Conservation (phyloP, 2,113 vertebrate genomes). For the Poeciliopsis turrubarensis region DNA sequence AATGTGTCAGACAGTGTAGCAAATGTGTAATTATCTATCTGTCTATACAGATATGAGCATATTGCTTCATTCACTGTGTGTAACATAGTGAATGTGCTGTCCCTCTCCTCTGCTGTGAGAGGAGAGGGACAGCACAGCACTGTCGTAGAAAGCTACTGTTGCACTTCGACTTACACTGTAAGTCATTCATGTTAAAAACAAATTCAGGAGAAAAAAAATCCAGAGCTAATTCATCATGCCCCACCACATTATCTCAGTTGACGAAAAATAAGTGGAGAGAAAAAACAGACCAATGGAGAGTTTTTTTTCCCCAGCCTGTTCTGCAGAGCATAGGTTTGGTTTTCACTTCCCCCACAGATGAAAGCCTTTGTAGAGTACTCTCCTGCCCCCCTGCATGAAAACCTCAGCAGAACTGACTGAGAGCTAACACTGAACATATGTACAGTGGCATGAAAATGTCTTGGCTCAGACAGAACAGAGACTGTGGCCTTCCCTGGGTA, state of each 20-base stretch:
- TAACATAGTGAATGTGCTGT: too few relatives aligned
- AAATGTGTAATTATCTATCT: too few relatives aligned
- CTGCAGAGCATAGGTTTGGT: slow-evolving; percentile 30
- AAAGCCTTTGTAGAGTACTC: slow-evolving; percentile 26
- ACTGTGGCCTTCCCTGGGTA: slow-evolving; percentile 36
- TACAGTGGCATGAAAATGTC: slow-evolving; percentile 48
- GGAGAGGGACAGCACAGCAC: too few relatives aligned
- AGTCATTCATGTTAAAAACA: background rate
- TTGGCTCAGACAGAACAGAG: slow-evolving; percentile 36
- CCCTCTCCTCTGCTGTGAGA: too few relatives aligned
- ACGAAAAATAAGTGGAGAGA: slow-evolving; percentile 51
- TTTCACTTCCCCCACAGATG: slow-evolving; percentile 55
- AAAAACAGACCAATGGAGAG: background rate
- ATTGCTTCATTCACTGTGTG: too few relatives aligned
- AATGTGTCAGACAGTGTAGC: too few relatives aligned
- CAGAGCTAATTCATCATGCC: background rate
- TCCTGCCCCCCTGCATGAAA: slow-evolving; percentile 8
- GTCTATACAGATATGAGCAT: too few relatives aligned
- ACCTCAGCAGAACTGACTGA: slow-evolving; percentile 11
- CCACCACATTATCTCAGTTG: slow-evolving; percentile 73
- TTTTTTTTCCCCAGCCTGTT: slow-evolving; percentile 46
- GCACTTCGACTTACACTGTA: too few relatives aligned
- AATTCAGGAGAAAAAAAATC: background rate
- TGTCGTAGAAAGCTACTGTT: too few relatives aligned
- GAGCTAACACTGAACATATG: slow-evolving; percentile 49